A percentile compares a stretch with the other conserved stretches of the same genome.
Evolutionary conservation across 2,113 vertebrate genomes (phyloP).

Genomic region (Mastomys natalensis): DNA sequence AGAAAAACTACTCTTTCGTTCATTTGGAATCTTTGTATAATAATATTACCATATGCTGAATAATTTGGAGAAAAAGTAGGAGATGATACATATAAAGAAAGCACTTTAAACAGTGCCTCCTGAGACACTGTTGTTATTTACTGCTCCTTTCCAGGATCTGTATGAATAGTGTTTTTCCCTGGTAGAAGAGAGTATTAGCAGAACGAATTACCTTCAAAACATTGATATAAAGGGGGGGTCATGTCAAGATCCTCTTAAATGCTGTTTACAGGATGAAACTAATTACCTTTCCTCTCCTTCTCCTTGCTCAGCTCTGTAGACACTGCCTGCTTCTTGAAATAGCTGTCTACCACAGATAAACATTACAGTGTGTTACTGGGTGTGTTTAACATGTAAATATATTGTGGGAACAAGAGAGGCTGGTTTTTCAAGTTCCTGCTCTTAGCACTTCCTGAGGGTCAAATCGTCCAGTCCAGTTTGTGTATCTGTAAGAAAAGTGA

Average conservation of each 20-base stretch:
- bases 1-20: not conserved
- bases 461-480: constrained; percentile 44
- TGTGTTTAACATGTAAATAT: constrained; percentile 82
- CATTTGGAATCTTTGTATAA: not conserved
- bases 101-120: not conserved
- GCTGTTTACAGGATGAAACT: constrained; percentile 17
- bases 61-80: not conserved
- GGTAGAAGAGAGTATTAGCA: not conserved
- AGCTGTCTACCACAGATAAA: constrained; percentile 68
- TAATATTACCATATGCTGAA: not conserved
- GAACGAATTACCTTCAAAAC: constrained; percentile 40
- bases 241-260: constrained; percentile 18
- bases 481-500: constrained; percentile 61
- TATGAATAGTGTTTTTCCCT: not conserved
- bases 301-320: not conserved
- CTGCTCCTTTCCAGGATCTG: not conserved
- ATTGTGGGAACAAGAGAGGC: constrained; percentile 68
- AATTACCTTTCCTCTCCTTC: constrained; percentile 51
- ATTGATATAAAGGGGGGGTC: not conserved
- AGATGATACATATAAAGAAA: not conserved
- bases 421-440: constrained; percentile 86
- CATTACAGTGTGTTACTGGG: constrained; percentile 79
- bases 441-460: constrained; percentile 47
- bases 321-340: constrained; percentile 68
- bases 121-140: not conserved